Evolutionary conservation across 2,113 vertebrate genomes (phyloP).

Genomic region (Larimichthys polyactis): DNA sequence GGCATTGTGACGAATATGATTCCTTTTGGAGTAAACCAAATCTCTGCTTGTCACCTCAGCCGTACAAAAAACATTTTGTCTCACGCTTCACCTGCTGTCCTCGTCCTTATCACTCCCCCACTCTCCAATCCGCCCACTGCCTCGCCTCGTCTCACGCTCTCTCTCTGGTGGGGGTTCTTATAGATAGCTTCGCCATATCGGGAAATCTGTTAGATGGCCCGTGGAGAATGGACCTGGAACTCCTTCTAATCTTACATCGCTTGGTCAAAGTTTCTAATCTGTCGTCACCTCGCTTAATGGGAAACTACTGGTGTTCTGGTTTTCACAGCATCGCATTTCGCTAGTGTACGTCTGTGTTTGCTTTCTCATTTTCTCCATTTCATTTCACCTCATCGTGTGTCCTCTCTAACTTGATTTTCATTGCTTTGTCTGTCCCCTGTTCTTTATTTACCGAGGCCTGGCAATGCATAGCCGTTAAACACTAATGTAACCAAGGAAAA

Average conservation of each 20-base stretch:
- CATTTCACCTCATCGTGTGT: background rate
- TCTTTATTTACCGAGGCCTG: background rate
- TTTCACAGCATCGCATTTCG: conserved; percentile 13
- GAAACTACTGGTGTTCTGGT: conserved; percentile 28
- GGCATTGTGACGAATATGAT: background rate
- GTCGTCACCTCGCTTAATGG: conserved; percentile 64
- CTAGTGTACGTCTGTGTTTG: background rate
- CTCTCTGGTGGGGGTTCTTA: conserved; percentile 47
- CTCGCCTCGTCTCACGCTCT: conserved; percentile 42
- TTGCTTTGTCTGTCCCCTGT: background rate
- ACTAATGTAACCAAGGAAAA: conserved; percentile 2
- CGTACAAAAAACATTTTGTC: conserved; percentile 58
- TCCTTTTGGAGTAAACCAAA: conserved; percentile 24
- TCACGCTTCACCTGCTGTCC: conserved; percentile 49
- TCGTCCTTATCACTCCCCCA: conserved; percentile 64
- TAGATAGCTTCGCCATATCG: conserved; percentile 73
- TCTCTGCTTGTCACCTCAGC: conserved; percentile 29
- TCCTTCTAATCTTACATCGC: conserved; percentile 66
- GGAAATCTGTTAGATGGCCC: conserved; percentile 67
- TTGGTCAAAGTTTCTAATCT: conserved; percentile 75
- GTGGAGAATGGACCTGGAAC: conserved; percentile 67
- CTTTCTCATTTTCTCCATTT: conserved; percentile 4
- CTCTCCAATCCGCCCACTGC: conserved; percentile 63
- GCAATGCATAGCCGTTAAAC: background rate
- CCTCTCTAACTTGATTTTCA: background rate